Evolutionary conservation across 2,888 invertebrate species (phyloP).

Genomic region (Blastobasis adustella): DNA sequence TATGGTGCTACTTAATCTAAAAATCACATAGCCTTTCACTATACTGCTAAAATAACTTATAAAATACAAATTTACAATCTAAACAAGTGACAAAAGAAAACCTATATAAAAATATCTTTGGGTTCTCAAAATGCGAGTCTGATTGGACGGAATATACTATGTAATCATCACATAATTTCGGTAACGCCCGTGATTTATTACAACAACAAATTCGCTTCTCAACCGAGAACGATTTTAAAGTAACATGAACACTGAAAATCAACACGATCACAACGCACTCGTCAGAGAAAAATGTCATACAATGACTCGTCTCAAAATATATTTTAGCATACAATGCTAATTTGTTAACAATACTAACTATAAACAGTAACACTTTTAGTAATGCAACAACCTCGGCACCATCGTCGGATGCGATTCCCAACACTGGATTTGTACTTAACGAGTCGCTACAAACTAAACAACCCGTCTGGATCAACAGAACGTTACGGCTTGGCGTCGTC

Average conservation of each 20-base stretch:
- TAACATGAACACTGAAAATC: neutral
- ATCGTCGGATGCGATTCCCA: neutral
- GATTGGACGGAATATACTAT: slow-evolving; percentile 19
- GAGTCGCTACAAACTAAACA: too few relatives aligned
- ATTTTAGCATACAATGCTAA: slow-evolving; percentile 25
- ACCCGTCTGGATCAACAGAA: slow-evolving; percentile 21
- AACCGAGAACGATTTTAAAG: too few relatives aligned
- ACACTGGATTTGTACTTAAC: too few relatives aligned
- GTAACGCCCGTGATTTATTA: neutral
- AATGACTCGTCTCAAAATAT: slow-evolving; percentile 14
- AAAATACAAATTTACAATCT: slow-evolving; percentile 16
- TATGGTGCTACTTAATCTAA: slow-evolving; percentile 57
- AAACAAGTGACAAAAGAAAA: slow-evolving; percentile 24
- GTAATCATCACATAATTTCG: neutral
- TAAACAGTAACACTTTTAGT: too few relatives aligned
- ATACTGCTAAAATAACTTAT: slow-evolving; percentile 26
- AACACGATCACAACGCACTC: slow-evolving; percentile 18
- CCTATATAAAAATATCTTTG: slow-evolving; percentile 49
- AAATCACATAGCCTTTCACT: slow-evolving; percentile 63
- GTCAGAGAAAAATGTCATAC: slow-evolving; percentile 17
- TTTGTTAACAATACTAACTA: slow-evolving; percentile 2
- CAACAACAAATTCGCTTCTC: neutral
- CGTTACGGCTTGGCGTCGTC: slow-evolving; percentile 29
- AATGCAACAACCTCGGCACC: too few relatives aligned
- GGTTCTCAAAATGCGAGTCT: slow-evolving; percentile 46